Base-by-base conservation (phyloP, 2,797 vertebrate genomes). In the Pseudochromis fuscus region DNA sequence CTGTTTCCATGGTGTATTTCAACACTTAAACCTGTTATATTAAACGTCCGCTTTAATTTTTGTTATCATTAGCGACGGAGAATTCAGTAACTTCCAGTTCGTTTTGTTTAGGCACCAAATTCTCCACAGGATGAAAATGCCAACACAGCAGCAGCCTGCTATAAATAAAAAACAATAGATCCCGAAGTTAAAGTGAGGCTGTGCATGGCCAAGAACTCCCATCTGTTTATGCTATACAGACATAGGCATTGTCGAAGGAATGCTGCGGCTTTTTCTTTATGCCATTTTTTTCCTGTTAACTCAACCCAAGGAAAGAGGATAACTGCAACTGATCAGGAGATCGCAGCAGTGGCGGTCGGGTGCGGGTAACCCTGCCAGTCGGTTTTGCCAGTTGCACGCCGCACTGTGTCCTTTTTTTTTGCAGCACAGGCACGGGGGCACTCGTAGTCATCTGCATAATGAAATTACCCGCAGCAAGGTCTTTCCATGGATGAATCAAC, bases 161-260 rank as follows among this genome's bases (percentile, higher is more conserved):
- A 58, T 65, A 86, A 84, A 87, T 72, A 85, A 79, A 82, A 85
- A 71, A 81, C 77, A 88, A 87, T 84, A 77, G 74, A 87, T 82
- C 64, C 64, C 57, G 28, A 61, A 74, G 78, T 70, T 55, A 46
- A 71, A 60, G 79, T 6, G 35, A 62, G 46, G 53, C 46, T 30
- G 66, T 50, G 59, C 67, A 30, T 37, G 56, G 89, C 85, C 86
- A 84, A 84, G 75, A 80, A 28, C 75, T 69, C 31, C 87, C 89
- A 91, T 93, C 91, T 92, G 93, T 91, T 93, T 89, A 90, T 92
- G 82, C 85, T 84, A 90, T 91, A 89, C 75, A 88, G 81, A 83
- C 85, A 73, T 52, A 82, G 76, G 73, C 90, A 90, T 91, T 85
- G 79, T 88, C 57, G 46, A 72, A 91, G 87, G 88, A 93, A 93